Conservation (phyloP, 2,797 vertebrate genomes). For the Lacerta agilis region DNA sequence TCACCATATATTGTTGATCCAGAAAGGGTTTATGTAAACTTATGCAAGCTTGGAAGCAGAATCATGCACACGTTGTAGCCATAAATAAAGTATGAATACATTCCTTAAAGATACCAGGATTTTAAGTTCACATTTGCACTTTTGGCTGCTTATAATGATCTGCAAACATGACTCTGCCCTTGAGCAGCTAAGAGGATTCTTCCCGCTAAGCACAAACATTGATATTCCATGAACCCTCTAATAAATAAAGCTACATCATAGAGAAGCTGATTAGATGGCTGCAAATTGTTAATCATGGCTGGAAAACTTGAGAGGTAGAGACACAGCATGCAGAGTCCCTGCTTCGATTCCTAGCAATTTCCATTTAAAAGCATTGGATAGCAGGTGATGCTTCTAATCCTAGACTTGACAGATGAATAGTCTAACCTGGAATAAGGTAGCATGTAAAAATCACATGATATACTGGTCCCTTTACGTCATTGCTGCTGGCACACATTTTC, state of each 20-base stretch:
- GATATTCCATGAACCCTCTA: background rate
- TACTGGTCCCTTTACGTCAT: background rate
- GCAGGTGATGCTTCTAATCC: background rate
- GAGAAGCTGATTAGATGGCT: background rate
- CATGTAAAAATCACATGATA: background rate
- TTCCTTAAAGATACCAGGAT: background rate
- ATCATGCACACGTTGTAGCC: background rate
- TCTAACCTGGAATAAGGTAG: background rate
- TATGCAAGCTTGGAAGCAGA: background rate
- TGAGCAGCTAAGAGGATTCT: background rate
- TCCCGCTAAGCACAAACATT: background rate
- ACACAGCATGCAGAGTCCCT: too few relatives aligned
- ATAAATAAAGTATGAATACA: background rate
- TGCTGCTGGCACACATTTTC: background rate
- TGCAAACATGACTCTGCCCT: constrained; percentile 7
- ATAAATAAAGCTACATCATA: constrained; percentile 12
- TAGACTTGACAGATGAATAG: background rate
- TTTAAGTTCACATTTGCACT: background rate
- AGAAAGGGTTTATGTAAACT: background rate
- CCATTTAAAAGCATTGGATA: too few relatives aligned
- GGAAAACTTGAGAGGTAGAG: background rate
- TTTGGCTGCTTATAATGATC: background rate
- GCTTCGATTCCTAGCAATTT: too few relatives aligned
- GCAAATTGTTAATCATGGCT: background rate
- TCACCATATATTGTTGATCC: background rate